Base-by-base conservation (phyloP, 2,113 vertebrate genomes). In the Noturus placidus region DNA sequence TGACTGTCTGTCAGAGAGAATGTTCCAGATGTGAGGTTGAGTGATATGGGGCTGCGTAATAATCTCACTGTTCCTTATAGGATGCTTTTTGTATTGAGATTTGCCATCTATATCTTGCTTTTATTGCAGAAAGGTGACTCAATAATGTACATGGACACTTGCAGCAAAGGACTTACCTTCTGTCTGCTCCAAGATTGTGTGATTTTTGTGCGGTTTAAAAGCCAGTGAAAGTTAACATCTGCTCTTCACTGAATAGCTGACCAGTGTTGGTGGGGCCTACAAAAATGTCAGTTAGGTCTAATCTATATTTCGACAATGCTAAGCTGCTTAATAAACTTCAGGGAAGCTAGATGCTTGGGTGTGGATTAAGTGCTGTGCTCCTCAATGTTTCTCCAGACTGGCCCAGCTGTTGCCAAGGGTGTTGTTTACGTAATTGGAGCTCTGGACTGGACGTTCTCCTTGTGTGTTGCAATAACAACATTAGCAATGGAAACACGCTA, bases 1-100 rank as follows among this genome's bases (percentile, higher is more conserved):
- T 35, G 79, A 84, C 84, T 67, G 67, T 87, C 59, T 88, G 84
- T 80, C 56, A 86, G 88, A 72, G 74, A 90, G 78, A 56, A 61
- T 46, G 86, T 86, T 54, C 74, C 42, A 57, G 82, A 84, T 86
- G 65, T 52, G 76, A 80, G 46, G 65, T 56, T 83, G 52, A 8
- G 19, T 70, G 67, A 80, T 86, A 85, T 52, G 22, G 42, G 56
- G 22, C 69, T 14, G 54, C 57, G 72, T 20, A 67, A 30, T 22
- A 56, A 11, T 59, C 13, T 78, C 17, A 1, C 27, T 77, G 61
- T 42, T 50, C 17, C 42, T 20, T 13, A 30, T 74, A n/a, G 25
- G 42, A 74, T n/a, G 67, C 61, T 42, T 85, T 20, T 38, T 20
- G 33, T 76, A 33, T 7, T 57, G 25, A 72, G 85, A 77, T 19